A percentile compares a stretch with the other conserved stretches of the same genome.
Conservation (phyloP, 2,797 vertebrate genomes). For the Paratrypauchen microcephalus region DNA sequence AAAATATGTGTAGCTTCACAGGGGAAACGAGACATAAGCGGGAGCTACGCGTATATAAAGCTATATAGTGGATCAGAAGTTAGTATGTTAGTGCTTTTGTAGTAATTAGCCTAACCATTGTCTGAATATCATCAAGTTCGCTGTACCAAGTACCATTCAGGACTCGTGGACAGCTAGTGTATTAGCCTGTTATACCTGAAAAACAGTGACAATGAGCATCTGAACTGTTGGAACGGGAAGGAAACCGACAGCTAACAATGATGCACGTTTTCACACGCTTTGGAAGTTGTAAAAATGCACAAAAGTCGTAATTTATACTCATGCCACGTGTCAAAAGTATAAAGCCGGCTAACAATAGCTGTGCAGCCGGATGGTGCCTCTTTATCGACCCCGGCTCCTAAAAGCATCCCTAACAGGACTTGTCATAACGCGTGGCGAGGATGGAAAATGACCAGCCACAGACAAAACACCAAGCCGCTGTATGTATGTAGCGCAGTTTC, state of each 20-base stretch:
- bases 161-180: slow-evolving; percentile 25
- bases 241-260: background rate
- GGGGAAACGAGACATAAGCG: background rate
- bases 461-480: background rate
- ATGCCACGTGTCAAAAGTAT: slow-evolving; percentile 57
- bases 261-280: background rate
- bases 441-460: slow-evolving; percentile 45
- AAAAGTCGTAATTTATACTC: slow-evolving; percentile 23
- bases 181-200: slow-evolving; percentile 16
- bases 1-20: background rate
- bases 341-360: slow-evolving; percentile 73
- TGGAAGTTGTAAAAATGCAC: background rate
- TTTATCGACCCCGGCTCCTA: slow-evolving; percentile 40
- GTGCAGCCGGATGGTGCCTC: slow-evolving; percentile 39
- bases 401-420: slow-evolving; percentile 56
- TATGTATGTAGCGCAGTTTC: slow-evolving; percentile 9
- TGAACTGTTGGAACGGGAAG: background rate
- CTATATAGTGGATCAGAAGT: background rate
- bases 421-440: slow-evolving; percentile 32
- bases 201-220: background rate
- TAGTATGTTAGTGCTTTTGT: background rate
- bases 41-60: no score
- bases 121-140: background rate
- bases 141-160: background rate
- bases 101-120: background rate